phyloP scores from a whole-genome alignment of 2,113 vertebrate species.

The Crocuta crocuta region DNA sequence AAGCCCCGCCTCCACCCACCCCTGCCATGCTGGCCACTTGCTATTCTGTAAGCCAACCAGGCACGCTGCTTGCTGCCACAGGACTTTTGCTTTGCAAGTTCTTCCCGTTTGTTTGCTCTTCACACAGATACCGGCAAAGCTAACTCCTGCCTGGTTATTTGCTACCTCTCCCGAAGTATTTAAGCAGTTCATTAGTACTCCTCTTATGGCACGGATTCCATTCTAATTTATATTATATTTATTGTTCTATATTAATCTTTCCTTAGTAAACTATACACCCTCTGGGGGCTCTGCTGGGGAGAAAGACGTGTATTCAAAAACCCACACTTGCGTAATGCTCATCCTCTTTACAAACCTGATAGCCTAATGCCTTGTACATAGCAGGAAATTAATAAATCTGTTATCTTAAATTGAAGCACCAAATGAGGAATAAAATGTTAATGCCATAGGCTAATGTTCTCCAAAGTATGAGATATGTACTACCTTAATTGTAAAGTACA shows the following conservation, averaged over 20 bases:
- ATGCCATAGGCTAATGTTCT: background rate
- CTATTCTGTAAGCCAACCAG: background rate
- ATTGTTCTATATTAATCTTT: background rate
- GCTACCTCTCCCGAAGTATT: background rate
- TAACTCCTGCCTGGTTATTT: background rate
- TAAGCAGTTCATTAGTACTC: background rate
- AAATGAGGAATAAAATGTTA: background rate
- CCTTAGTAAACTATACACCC: background rate
- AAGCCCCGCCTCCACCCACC: background rate
- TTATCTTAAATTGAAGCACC: background rate
- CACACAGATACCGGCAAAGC: background rate
- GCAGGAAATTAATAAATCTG: conserved; percentile 46
- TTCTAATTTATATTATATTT: background rate
- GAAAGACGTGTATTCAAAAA: conserved; percentile 4
- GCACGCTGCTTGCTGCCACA: background rate
- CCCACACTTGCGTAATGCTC: background rate
- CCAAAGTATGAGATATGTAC: background rate
- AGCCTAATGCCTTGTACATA: background rate
- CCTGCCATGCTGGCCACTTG: background rate
- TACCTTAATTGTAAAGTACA: background rate
- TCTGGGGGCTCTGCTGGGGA: background rate
- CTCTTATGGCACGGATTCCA: background rate
- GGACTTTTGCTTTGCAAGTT: background rate
- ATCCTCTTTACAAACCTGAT: conserved; percentile 18
- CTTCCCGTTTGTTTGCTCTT: background rate